These are phyloP conservation scores for Formicarius rufipectus DNA, from an alignment of 2,113 vertebrate genomes.

Conservation along the genomic window DNA sequence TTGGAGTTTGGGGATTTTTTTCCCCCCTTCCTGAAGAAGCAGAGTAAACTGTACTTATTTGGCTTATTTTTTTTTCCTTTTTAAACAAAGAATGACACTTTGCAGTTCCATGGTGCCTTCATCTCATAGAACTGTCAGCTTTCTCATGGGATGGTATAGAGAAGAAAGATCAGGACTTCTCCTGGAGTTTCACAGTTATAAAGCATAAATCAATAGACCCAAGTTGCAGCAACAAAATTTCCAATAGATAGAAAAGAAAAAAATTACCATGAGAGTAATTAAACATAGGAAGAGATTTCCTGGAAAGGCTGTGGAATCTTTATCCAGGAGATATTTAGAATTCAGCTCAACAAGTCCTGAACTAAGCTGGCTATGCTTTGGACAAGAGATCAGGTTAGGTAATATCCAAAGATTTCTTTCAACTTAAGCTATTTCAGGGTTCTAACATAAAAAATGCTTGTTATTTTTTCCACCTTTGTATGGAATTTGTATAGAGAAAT, in stretches of 20 bases:
- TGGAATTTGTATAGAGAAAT: neutral
- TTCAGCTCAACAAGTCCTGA: neutral
- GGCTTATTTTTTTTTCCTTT: neutral
- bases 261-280: neutral
- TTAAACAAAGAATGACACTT: neutral
- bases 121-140: neutral
- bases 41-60: neutral
- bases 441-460: neutral
- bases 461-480: neutral
- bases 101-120: neutral
- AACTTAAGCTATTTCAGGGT: neutral
- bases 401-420: neutral
- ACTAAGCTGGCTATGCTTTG: neutral
- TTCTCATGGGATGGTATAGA: neutral
- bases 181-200: neutral
- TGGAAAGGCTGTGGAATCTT: neutral
- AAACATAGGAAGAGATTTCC: neutral
- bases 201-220: neutral
- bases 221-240: neutral
- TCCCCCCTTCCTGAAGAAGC: neutral
- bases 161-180: neutral
- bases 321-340: neutral
- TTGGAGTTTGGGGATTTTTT: fast-evolving
- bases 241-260: neutral
- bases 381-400: neutral